A percentile compares a stretch with the other conserved stretches of the same genome.
Evolutionary conservation across 2,113 vertebrate species (phyloP).

Genomic region (Micromys minutus): DNA sequence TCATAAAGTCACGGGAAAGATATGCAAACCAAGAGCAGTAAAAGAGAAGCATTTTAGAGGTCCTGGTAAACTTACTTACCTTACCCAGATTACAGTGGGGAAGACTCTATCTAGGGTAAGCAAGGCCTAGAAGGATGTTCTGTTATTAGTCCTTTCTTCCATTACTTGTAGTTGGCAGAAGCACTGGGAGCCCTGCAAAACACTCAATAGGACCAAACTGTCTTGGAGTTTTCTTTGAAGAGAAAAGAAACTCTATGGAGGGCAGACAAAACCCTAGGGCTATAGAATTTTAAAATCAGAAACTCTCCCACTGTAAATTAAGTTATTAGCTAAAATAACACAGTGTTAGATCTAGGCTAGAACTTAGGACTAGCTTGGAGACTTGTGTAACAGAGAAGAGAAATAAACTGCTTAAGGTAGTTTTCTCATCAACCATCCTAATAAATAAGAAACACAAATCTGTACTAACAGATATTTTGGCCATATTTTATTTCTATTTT

Average conservation of each 20-base stretch:
- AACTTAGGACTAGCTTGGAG: too few relatives aligned
- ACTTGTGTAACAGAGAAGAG: too few relatives aligned
- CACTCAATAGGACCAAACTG: too few relatives aligned
- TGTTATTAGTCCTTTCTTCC: not conserved
- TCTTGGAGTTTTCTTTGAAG: too few relatives aligned
- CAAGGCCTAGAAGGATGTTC: not conserved
- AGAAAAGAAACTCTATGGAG: too few relatives aligned
- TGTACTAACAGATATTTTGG: not conserved
- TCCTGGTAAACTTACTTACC: not conserved
- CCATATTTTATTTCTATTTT: not conserved
- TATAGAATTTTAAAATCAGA: too few relatives aligned
- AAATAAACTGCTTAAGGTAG: not conserved
- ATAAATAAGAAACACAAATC: slow-evolving; percentile 14
- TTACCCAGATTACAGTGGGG: not conserved
- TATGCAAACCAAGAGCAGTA: not conserved
- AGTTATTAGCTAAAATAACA: too few relatives aligned
- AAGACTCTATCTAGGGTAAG: not conserved
- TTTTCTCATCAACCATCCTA: not conserved
- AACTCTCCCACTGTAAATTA: too few relatives aligned
- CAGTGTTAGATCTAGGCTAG: too few relatives aligned
- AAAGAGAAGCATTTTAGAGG: not conserved
- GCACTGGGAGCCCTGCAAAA: not conserved
- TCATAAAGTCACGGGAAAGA: slow-evolving; percentile 37
- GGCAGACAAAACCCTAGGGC: too few relatives aligned
- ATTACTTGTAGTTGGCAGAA: slow-evolving; percentile 5